Conservation (phyloP, 2,113 vertebrate species). For the Labeo rohita region DNA sequence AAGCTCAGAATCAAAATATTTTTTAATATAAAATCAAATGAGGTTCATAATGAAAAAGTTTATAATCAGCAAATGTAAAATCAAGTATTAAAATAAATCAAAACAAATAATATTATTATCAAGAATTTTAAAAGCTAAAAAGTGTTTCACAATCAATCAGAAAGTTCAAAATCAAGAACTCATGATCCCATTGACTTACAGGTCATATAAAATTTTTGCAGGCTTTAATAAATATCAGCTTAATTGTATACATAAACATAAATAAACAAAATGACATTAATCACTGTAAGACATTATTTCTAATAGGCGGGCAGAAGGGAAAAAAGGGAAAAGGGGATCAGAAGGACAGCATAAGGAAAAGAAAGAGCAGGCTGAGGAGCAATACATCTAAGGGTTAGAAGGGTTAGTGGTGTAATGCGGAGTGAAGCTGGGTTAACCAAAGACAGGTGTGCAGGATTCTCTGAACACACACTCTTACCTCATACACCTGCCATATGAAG, state of each 20-base stretch:
- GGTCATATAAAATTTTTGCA: no score
- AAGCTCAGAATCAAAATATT: not conserved
- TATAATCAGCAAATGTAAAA: not conserved
- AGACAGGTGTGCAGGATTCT: conserved; percentile 49
- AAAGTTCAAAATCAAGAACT: not conserved
- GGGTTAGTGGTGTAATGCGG: conserved; percentile 64
- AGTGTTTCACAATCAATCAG: not conserved
- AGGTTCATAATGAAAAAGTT: not conserved
- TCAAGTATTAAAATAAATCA: not conserved
- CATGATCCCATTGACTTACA: no score
- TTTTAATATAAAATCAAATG: not conserved
- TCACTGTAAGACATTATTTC: not conserved
- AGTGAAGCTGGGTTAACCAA: conserved; percentile 72
- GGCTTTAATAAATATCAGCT: no score
- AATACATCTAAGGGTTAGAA: conserved; percentile 43
- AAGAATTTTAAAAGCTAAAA: not conserved
- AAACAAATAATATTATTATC: not conserved
- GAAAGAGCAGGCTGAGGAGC: conserved; percentile 30
- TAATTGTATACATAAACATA: not conserved
- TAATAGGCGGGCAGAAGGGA: not conserved
- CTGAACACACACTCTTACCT: conserved; percentile 88
- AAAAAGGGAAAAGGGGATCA: not conserved
- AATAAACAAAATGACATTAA: not conserved
- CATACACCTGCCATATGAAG: conserved; percentile 93
- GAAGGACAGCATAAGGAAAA: not conserved